phyloP scores from a whole-genome alignment of 2,113 vertebrate species.

The human (Homo sapiens) region GRCh38 chr3:105245501-105246000 shows the following conservation, averaged over 20 bases:
- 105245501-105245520: constrained; percentile 14
- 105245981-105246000: background rate
- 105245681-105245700: background rate
- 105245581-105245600: background rate
- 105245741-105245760: background rate
- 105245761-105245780: background rate
- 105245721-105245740: background rate
- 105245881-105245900: background rate
- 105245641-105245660: background rate
- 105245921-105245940: constrained; percentile 43
- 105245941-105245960: constrained; percentile 30
- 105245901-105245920: constrained; percentile 22
- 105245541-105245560: background rate
- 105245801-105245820: background rate
- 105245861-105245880: background rate
- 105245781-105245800: background rate
- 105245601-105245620: background rate
- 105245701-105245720: background rate
- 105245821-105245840: background rate
- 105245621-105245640: background rate
- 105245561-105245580: background rate
- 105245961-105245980: background rate
- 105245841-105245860: constrained; percentile 4
- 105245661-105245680: background rate
- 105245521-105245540: background rate